Evolutionary conservation across 2,113 vertebrate species (phyloP), one percentile per base, ranked within the genome.

Genomic region (Prochilodus magdalenae): DNA sequence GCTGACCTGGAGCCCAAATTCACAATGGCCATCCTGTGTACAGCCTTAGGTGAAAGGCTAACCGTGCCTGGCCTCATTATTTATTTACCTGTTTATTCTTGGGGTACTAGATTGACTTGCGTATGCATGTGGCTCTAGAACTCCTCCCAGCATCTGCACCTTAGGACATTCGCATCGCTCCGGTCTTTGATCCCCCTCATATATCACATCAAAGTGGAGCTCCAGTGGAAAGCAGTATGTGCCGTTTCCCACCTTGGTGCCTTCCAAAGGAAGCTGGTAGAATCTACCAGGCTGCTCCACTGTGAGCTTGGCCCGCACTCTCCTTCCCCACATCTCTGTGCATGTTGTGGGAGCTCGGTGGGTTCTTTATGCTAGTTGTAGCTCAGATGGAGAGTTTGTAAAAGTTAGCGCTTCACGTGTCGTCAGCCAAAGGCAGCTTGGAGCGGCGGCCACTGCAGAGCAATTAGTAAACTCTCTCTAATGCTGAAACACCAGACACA

Each of bases 101-200:
- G 57, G 71, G 4, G n/a, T 73, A 65, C 65, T 76, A 63, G 47
- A 57, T 16, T 27, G 83, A 71, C 77, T 84, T 12, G 1, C 2
- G 26, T 66, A 51, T 47, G 71, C n/a, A 59, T 49, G 49, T 49
- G 29, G 24, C 62, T 75, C 30, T 55, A 60, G 63, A 76, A 47
- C 29, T 76, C 82, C 73, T 83, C 36, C 66, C 47, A 76, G 30
- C 74, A 70, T 79, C 63, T 33, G 53, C 63, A 70, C 73, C 62
- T 18, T 53, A 76, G 77, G 77, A 85, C 84, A 74, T 85, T 53
- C 77, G 36, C 84, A 88, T 87, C 83, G 82, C 86, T 88, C 85
- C 81, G 62, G 73, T 83, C 88, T 90, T 90, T 90, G 87, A 89
- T 88, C 87, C 87, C 81, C 49, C 60, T 86, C 75, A 74, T 91